These are phyloP conservation scores for Iphiclides podalirius DNA, from an alignment of 2,888 invertebrate species.

Conservation along the genomic window DNA sequence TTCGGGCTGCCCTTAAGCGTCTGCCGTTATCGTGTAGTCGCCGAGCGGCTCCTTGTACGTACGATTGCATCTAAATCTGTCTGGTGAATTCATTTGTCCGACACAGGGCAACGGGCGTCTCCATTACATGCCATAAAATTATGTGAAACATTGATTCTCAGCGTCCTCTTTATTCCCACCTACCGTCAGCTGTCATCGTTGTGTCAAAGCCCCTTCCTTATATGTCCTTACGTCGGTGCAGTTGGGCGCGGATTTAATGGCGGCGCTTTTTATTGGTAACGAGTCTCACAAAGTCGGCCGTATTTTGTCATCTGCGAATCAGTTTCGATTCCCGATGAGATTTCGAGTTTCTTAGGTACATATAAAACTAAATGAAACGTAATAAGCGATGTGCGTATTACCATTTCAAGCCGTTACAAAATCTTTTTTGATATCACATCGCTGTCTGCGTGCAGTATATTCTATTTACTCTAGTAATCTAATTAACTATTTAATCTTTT, in stretches of 20 bases:
- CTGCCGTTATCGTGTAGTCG: slow-evolving; percentile 61
- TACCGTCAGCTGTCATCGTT: slow-evolving; percentile 8
- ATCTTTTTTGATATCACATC: no score
- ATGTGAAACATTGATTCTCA: slow-evolving; percentile 61
- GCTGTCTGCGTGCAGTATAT: no score
- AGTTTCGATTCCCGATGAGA: slow-evolving; percentile 24
- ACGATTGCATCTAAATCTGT: slow-evolving; percentile 72
- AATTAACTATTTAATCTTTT: no score
- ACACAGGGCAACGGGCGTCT: slow-evolving; percentile 51
- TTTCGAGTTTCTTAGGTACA: neutral
- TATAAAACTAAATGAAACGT: no score
- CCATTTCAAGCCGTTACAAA: no score
- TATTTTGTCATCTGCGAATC: slow-evolving; percentile 4
- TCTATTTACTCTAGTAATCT: no score
- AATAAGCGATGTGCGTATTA: no score
- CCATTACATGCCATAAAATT: slow-evolving; percentile 65
- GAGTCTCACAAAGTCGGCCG: neutral
- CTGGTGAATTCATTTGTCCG: slow-evolving; percentile 63
- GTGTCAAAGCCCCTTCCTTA: slow-evolving; percentile 1
- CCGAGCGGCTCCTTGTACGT: slow-evolving; percentile 64
- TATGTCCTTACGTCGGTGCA: neutral
- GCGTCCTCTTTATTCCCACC: slow-evolving; percentile 25
- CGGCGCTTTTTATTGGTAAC: neutral
- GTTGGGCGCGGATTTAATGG: neutral
- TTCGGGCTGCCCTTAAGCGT: slow-evolving; percentile 58